These are phyloP conservation scores for Martes martes DNA, from an alignment of 2,113 vertebrate genomes.

Conservation along the genomic window DNA sequence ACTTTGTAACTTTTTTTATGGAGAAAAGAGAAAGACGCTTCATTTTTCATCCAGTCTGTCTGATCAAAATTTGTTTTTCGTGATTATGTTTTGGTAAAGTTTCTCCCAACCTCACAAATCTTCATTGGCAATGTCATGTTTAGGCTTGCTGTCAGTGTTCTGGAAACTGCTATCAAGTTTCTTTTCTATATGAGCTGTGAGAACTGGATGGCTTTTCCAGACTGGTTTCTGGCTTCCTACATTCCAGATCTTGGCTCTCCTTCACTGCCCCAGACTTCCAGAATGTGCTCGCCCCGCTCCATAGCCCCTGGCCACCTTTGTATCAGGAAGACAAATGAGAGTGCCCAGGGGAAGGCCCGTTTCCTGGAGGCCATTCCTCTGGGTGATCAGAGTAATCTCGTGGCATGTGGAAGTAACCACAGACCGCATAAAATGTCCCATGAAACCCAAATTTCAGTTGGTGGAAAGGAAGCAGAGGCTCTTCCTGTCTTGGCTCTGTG, in stretches of 20 bases:
- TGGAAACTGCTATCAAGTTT: neutral
- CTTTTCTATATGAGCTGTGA: neutral
- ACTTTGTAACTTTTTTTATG: neutral
- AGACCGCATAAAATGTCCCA: neutral
- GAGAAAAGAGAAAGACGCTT: neutral
- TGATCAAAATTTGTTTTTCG: neutral
- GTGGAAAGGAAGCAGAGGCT: neutral
- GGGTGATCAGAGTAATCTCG: neutral
- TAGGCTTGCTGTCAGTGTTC: neutral
- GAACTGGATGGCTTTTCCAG: neutral
- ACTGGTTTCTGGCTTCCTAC: neutral
- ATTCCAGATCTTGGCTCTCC: neutral
- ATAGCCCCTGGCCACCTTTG: neutral
- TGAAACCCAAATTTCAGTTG: neutral
- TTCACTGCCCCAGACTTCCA: neutral
- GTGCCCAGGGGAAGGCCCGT: rapidly evolving
- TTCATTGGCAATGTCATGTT: neutral
- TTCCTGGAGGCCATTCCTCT: neutral
- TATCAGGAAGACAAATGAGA: neutral
- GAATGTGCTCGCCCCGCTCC: neutral
- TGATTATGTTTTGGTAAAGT: neutral
- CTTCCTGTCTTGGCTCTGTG: neutral
- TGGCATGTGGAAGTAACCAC: neutral
- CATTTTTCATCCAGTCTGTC: neutral
- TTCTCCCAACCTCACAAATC: neutral